These are phyloP conservation scores for Syngnathus floridae DNA, from an alignment of 2,113 vertebrate species.

Conservation along the genomic window DNA sequence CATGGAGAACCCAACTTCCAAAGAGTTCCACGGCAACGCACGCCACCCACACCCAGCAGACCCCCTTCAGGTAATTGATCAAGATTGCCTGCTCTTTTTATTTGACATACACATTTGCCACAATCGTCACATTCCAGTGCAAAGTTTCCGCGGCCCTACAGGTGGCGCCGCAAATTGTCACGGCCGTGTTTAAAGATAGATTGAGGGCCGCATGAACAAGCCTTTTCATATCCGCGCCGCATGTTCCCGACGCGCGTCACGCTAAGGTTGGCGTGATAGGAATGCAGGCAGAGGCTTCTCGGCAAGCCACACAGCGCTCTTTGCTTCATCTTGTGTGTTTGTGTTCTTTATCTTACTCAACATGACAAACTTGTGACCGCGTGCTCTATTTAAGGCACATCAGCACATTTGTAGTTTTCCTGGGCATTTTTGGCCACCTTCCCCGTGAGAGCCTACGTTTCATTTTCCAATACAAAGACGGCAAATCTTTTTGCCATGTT, in stretches of 20 bases:
- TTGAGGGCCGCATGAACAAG: neutral
- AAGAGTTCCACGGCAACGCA: constrained; percentile 71
- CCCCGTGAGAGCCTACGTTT: neutral
- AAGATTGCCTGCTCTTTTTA: no score
- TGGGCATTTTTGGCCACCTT: neutral
- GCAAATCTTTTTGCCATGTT: no score
- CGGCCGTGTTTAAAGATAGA: neutral
- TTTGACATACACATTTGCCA: no score
- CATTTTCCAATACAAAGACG: neutral
- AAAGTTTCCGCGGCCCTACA: neutral
- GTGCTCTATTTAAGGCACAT: neutral
- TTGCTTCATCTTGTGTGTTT: neutral
- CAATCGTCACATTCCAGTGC: no score
- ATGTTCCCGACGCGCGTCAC: neutral
- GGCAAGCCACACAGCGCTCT: neutral
- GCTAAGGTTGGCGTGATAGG: neutral
- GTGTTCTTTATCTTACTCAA: neutral
- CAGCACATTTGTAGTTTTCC: neutral
- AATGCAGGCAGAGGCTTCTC: neutral
- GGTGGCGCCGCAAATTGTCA: neutral
- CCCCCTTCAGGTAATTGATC: constrained; percentile 76
- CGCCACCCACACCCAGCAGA: constrained; percentile 79
- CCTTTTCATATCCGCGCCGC: neutral
- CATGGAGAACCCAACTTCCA: constrained; percentile 82
- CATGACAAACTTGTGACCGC: neutral